Base-by-base conservation (phyloP, 2,888 invertebrate species). In the Dione vanillae region DNA sequence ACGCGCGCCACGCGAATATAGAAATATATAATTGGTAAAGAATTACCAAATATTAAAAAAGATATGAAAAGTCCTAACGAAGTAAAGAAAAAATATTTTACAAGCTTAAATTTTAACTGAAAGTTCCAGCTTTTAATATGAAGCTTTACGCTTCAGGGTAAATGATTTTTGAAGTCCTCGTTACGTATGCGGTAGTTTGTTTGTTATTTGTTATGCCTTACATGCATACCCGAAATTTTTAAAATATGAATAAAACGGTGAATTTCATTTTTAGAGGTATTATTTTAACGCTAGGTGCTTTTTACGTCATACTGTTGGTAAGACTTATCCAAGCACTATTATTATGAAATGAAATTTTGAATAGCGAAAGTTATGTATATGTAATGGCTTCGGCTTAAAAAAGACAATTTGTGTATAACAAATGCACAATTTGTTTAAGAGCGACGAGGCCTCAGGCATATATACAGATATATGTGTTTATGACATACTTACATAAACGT, bases 141-240 rank as follows among this genome's bases (percentile, higher is more conserved):
- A 37, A 54, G 37, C 54, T 16, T 54, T 54, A 37, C 54, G 54
- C 37, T 54, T 54, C 11, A 54, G 54, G 54, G 11, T 37, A 54
- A 54, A 54, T 16, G 35, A 37, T 37, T 54, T 54, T 16, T 54
- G 6, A 27, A 37, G 54, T 10, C 37, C 54, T 54, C 54, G 54
- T 37, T 16, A n/a, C 11, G 37, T 54, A 16, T 54, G 54, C 54
- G 16, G 52, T 35, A n/a, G 35, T 16, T 52, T 27, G 37, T 37
- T 35, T 37, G 10, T 37, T 54, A 11, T 54, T 37, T 54, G 6
- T 37, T 35, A 35, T 54, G 3, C 54, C 35, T 16, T 16, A 16
- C 37, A 11, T 10, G n/a, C 16, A 37, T 10, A 1, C 6, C 35
- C 5, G 5, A 37, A 54, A 54, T 37, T 16, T 37, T 16, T n/a